Evolutionary conservation across 2,113 vertebrate species (phyloP).

Genomic region (Neodontobutis hainanensis): DNA sequence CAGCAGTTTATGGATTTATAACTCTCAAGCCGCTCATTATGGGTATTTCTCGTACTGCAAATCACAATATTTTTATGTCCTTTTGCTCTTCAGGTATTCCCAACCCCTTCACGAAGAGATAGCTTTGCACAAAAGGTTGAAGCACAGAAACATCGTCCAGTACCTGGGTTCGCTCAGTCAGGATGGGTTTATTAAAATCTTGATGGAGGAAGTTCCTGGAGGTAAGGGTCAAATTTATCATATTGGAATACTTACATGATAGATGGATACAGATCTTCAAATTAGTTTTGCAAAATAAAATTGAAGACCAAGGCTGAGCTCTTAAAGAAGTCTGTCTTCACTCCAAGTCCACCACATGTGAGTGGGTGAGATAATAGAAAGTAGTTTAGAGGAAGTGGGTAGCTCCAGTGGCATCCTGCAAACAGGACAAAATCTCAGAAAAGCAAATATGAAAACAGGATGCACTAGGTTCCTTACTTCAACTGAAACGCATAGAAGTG

Average conservation of each 20-base stretch:
- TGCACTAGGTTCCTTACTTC: no score
- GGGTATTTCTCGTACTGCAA: neutral
- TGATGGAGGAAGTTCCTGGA: constrained; percentile 97
- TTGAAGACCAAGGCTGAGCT: neutral
- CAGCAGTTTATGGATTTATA: no score
- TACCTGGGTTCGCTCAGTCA: constrained; percentile 92
- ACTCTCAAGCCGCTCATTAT: no score
- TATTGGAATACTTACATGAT: neutral
- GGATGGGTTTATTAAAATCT: constrained; percentile 92
- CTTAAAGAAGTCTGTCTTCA: constrained; percentile 8
- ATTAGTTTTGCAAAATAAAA: no score
- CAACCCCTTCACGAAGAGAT: constrained; percentile 94
- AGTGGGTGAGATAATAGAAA: constrained; percentile 38
- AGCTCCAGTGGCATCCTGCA: constrained; percentile 10
- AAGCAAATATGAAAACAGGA: no score
- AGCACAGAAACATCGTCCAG: constrained; percentile 91
- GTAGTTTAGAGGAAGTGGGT: constrained; percentile 31
- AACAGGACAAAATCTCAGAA: neutral
- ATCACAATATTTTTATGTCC: neutral
- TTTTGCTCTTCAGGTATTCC: constrained; percentile 79
- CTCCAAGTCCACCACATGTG: neutral
- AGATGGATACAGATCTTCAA: neutral
- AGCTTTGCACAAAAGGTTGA: constrained; percentile 87
- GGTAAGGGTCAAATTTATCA: constrained; percentile 64
- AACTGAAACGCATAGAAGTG: no score